These are phyloP conservation scores for Xenus cinereus DNA, from an alignment of 2,113 vertebrate species.

Conservation along the genomic window DNA sequence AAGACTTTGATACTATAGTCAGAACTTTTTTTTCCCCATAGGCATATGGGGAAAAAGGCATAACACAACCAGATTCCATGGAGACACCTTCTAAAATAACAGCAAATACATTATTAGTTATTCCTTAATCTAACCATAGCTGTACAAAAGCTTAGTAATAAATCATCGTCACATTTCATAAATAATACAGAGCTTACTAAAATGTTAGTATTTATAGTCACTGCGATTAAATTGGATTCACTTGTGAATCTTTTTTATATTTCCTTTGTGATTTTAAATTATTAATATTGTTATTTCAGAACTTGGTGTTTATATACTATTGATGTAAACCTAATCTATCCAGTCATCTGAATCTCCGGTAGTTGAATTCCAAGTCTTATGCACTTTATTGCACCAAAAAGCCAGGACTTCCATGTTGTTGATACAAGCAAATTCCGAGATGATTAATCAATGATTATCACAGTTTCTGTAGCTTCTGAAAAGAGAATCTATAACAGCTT, in stretches of 20 bases:
- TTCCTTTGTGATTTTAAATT: slow-evolving; percentile 20
- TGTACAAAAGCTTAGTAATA: neutral
- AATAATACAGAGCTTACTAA: slow-evolving; percentile 1
- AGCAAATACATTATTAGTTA: neutral
- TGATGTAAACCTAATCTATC: neutral
- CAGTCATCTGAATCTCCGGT: neutral
- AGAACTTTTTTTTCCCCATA: neutral
- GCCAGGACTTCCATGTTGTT: neutral
- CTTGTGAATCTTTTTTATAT: neutral
- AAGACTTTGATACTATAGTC: neutral
- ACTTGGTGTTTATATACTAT: neutral
- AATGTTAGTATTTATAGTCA: neutral
- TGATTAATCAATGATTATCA: neutral
- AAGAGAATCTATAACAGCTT: neutral
- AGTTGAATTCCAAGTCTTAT: neutral
- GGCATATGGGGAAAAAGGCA: no score
- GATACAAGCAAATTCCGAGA: neutral
- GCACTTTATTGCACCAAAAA: neutral
- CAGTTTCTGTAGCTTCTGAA: neutral
- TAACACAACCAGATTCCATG: neutral
- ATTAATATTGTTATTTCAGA: slow-evolving; percentile 20
- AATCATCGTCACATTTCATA: neutral
- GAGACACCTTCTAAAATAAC: neutral
- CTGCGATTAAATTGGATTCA: neutral
- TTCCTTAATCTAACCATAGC: neutral